A percentile compares a stretch with the other conserved stretches of the same genome.
Conservation (phyloP, 1,140 invertebrate species). For the Lordiphosa clarofinis region DNA sequence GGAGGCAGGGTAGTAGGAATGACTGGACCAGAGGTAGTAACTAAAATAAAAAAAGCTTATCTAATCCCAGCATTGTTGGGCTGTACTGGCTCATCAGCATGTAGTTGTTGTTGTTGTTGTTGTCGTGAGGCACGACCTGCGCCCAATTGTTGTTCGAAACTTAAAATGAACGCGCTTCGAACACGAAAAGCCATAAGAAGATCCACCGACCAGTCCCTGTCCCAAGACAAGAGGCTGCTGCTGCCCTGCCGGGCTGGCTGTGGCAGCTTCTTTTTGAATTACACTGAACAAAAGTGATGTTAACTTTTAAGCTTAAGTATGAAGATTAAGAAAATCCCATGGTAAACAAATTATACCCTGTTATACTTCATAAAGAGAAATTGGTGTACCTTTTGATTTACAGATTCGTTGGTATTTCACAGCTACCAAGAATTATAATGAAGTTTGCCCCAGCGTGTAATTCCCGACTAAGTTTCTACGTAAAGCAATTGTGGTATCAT, state of each 20-base stretch:
- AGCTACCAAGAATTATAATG: too few species aligned
- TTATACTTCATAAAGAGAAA: too few species aligned
- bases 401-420: too few species aligned
- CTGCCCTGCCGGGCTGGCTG: neutral
- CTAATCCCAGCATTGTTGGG: conserved; percentile 58
- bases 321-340: too few species aligned
- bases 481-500: too few species aligned
- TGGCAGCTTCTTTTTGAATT: too few species aligned
- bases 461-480: too few species aligned
- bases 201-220: conserved; percentile 1
- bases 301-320: too few species aligned
- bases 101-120: conserved; percentile 23
- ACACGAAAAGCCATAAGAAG: conserved; percentile 60
- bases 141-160: conserved; percentile 72
- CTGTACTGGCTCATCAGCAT: conserved; percentile 18
- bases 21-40: conserved; percentile 33
- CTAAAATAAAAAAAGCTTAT: conserved; percentile 45
- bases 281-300: too few species aligned
- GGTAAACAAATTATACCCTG: too few species aligned
- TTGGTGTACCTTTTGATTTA: too few species aligned
- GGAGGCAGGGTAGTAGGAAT: neutral
- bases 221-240: conserved; percentile 1
- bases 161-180: conserved; percentile 72
- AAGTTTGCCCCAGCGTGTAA: too few species aligned
- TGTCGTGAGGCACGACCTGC: conserved; percentile 74